These are phyloP conservation scores for Margaritifera margaritifera DNA, from an alignment of 2,888 invertebrate genomes.

Conservation along the genomic window DNA sequence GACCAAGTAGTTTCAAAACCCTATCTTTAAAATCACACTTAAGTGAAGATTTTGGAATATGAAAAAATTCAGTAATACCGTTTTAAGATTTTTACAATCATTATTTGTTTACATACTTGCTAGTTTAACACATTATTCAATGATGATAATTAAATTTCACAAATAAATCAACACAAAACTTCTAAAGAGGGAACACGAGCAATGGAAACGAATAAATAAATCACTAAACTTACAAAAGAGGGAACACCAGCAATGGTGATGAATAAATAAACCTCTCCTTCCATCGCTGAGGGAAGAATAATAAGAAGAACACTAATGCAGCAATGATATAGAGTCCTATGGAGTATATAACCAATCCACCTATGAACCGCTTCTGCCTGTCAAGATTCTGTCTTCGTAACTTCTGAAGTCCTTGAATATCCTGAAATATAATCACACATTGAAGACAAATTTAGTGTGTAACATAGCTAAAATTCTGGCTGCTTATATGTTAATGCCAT, in stretches of 20 bases:
- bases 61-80: no score
- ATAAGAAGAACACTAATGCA: constrained; percentile 85
- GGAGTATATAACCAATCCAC: constrained; percentile 81
- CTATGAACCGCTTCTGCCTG: constrained; percentile 86
- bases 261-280: constrained; percentile 84
- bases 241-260: constrained; percentile 85
- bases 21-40: no score
- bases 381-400: constrained; percentile 87
- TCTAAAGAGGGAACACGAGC: not conserved
- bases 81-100: no score
- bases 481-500: no score
- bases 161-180: no score
- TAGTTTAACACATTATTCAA: no score
- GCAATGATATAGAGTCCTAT: constrained; percentile 78
- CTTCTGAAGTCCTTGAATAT: constrained; percentile 86
- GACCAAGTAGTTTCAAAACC: no score
- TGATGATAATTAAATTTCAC: no score
- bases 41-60: no score
- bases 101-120: no score
- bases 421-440: constrained; percentile 70
- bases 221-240: constrained; percentile 83
- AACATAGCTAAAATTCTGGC: not conserved
- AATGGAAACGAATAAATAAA: not conserved
- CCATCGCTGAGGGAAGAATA: constrained; percentile 85
- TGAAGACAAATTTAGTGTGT: not conserved